Evolutionary conservation across 2,888 invertebrate species (phyloP), one percentile per base, ranked within the genome.

Genomic region (Stomorhina lunata): DNA sequence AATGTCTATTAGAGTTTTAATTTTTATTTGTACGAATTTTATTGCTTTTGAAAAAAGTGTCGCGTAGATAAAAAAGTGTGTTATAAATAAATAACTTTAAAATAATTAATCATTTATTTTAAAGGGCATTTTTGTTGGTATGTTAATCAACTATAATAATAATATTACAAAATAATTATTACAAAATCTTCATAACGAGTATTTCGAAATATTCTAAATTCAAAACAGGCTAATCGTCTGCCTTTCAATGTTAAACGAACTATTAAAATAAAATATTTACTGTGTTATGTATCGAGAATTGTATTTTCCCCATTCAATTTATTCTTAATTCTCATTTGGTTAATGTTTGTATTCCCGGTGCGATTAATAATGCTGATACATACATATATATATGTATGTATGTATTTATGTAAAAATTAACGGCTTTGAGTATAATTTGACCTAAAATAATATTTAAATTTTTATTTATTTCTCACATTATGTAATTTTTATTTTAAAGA

Each of bases 201-300:
- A 68, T 53, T 6, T 34, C n/a, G 45, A 27, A 29, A n/a, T 29
- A 72, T 72, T 72, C 59, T 61, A 72, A 72, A 61, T 61, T 72
- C 61, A 61, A 61, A 15, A 48, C 48, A 25, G 22, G 48, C 22
- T 12, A 1, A 22, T 6, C 25, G n/a, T 5, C n/a, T 15, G 37
- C 10, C 37, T 7, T 22, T 68, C 53, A 68, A 68, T 68, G 68
- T 55, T 17, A 40, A 40, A n/a, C 10, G 25, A 27, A 12, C 34
- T 53, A 53, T 53, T 27, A 68, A 68, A 37, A 48, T 2, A 48
- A 15, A 48, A 48, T 25, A 55, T 40, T n/a, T n/a, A n/a, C n/a
- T 53, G 53, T 68, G 53, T 53, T 68, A 25, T 25, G 17, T 48
- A 32, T 59, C 12, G 1, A 32, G n/a, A 55, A n/a, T 5, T 6